Base-by-base conservation (phyloP, 2,113 vertebrate genomes). In the Hemiprocne comata region DNA sequence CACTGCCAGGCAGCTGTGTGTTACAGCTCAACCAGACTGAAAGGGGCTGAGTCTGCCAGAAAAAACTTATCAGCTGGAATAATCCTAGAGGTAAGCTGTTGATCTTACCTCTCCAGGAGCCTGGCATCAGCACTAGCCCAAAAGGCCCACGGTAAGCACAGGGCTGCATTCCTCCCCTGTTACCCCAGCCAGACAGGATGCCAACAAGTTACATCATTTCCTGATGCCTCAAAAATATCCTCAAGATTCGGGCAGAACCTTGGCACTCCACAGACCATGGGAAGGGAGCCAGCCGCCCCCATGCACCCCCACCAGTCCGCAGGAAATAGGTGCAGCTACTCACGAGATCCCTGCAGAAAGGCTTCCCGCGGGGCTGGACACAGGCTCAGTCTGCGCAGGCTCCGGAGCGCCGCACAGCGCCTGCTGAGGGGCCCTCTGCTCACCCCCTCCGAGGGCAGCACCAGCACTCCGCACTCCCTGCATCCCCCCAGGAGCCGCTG, bases 181-280 rank as follows among this genome's bases (percentile, higher is more conserved):
- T 71, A 67, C 70, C 50, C 34, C 7, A 33, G 51, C 48, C 81
- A 53, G 73, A 65, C 80, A 58, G 51, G 60, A 51, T 2, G 1
- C 58, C 3, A 1, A 66, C 67, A 50, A 13, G 1, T 57, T 71
- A 64, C 48, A 78, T 67, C 76, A 94, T 75, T 89, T 95, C 96
- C 95, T 10, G 12, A 81, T 31, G 78, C 77, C 70, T 78, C 89
- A 26, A 61, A 85, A 84, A 89, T 31, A 91, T 19, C 84, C 72
- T 78, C 38, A 6, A 38, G 64, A 38, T 70, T 34, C 69, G 73
- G 66, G 65, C 76, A 89, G 86, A 87, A 38, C 60, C 4, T 48
- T 46, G n/a, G 24, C 33, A 21, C 55, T 25, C 15, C 80, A 48
- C 0, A 0, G 71, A 65, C 53, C 17, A 6, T 0, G 1, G 76